phyloP scores from a whole-genome alignment of 53 echinoderm and acorn worm genomes.

The Actinopyga echinites region DNA sequence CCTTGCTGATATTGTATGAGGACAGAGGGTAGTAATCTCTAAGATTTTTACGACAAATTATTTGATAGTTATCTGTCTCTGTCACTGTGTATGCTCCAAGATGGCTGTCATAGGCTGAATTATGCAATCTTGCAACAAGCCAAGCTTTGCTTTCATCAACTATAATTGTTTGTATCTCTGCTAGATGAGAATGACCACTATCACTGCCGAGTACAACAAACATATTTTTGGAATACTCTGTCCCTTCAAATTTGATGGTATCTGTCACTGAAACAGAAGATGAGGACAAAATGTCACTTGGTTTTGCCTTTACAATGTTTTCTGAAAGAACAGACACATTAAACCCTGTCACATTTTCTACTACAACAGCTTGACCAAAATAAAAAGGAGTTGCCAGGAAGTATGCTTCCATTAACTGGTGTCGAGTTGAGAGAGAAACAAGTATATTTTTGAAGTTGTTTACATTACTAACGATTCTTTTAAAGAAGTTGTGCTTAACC shows the following conservation, averaged over 20 bases:
- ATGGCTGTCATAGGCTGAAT: neutral
- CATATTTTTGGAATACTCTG: constrained; percentile 31
- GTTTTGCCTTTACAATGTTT: constrained; percentile 1
- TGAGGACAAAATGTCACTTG: neutral
- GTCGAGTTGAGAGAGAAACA: neutral
- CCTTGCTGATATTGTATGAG: neutral
- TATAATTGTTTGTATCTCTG: neutral
- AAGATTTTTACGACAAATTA: neutral
- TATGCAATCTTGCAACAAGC: neutral
- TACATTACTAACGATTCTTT: constrained; percentile 1
- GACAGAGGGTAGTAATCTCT: neutral
- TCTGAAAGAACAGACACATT: constrained; percentile 17
- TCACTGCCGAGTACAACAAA: neutral
- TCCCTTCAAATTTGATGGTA: constrained; percentile 28
- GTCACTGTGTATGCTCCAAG: constrained; percentile 7
- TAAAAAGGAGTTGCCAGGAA: constrained; percentile 11
- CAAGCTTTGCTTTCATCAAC: neutral
- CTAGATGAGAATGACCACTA: neutral
- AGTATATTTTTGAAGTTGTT: constrained; percentile 33
- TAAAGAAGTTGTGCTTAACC: constrained; percentile 36
- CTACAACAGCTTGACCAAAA: neutral
- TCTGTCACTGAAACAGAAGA: constrained; percentile 5
- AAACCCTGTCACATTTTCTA: neutral
- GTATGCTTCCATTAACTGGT: constrained; percentile 43
- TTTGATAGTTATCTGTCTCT: neutral